Percentiles rank a stretch among this genome's conserved stretches.
Conservation (phyloP, 2,797 vertebrate genomes). For the Clamator glandarius region DNA sequence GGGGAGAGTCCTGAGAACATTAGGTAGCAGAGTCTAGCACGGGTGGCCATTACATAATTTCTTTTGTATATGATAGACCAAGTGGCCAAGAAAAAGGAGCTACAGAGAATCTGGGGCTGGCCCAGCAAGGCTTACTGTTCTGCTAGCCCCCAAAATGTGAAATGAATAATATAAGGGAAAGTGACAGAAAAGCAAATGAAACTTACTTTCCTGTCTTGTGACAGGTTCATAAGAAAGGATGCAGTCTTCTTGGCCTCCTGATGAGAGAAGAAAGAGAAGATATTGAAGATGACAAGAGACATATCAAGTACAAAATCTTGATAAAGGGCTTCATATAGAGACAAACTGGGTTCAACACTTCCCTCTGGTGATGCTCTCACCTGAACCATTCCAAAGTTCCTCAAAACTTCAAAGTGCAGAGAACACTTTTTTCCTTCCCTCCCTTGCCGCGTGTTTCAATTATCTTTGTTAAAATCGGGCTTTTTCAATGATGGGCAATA, state of each 20-base stretch:
- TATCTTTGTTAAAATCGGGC: background rate
- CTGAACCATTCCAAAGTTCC: constrained; percentile 52
- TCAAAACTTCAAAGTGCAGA: background rate
- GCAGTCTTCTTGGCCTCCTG: constrained; percentile 94
- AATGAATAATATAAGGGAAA: background rate
- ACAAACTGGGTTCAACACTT: constrained; percentile 7
- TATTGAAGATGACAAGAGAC: constrained; percentile 47
- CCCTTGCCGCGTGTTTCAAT: background rate
- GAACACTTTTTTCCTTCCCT: background rate
- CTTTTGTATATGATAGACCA: rapidly evolving
- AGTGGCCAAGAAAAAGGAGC: background rate
- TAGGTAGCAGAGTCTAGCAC: background rate
- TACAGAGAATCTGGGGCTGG: background rate
- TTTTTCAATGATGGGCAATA: background rate
- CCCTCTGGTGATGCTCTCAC: constrained; percentile 17
- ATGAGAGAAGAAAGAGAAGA: constrained; percentile 71
- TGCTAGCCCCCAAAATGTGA: background rate
- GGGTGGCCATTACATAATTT: background rate
- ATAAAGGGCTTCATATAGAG: constrained; percentile 33
- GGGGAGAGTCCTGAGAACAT: background rate
- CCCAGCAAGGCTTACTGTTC: too few species aligned
- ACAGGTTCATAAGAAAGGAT: constrained; percentile 97
- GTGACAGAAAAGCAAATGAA: background rate
- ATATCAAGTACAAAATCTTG: background rate
- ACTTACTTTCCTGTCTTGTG: constrained; percentile 95